These are phyloP conservation scores for Myotis davidii DNA, from an alignment of 2,113 vertebrate genomes.

Conservation along the genomic window DNA sequence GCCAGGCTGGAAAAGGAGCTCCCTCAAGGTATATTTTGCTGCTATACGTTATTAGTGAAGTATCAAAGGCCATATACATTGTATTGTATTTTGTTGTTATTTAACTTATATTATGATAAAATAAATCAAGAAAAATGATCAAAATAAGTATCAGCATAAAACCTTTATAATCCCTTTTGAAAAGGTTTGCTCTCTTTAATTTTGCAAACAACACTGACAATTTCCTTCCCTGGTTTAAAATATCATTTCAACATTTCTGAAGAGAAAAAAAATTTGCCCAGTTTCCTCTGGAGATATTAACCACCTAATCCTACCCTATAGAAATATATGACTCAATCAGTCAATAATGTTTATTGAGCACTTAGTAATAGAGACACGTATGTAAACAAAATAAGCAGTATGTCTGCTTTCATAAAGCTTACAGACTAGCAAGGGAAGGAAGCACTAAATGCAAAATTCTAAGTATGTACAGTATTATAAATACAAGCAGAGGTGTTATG, in stretches of 20 bases:
- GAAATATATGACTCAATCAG: background rate
- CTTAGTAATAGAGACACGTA: background rate
- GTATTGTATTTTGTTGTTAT: slow-evolving; percentile 24
- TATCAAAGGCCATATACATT: background rate
- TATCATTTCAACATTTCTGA: background rate
- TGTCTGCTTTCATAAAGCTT: background rate
- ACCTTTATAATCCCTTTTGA: background rate
- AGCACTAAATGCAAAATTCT: background rate
- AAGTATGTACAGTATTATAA: background rate
- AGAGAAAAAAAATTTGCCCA: background rate
- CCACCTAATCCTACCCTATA: background rate
- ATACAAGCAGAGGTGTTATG: background rate
- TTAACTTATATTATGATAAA: slow-evolving; percentile 38
- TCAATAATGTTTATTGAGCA: background rate
- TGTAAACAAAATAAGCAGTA: slow-evolving; percentile 14
- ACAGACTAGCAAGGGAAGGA: background rate
- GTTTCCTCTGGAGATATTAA: background rate
- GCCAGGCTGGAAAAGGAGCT: background rate
- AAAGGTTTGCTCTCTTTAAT: background rate
- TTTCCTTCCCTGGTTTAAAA: slow-evolving; percentile 32
- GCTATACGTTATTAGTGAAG: background rate
- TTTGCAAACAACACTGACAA: background rate
- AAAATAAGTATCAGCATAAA: slow-evolving; percentile 23
- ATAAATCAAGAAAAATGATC: slow-evolving; percentile 39
- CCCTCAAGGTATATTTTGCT: background rate